Evolutionary conservation across 2,113 vertebrate species (phyloP), one percentile per base, ranked within the genome.

Genomic region (Leucopsar rothschildi): DNA sequence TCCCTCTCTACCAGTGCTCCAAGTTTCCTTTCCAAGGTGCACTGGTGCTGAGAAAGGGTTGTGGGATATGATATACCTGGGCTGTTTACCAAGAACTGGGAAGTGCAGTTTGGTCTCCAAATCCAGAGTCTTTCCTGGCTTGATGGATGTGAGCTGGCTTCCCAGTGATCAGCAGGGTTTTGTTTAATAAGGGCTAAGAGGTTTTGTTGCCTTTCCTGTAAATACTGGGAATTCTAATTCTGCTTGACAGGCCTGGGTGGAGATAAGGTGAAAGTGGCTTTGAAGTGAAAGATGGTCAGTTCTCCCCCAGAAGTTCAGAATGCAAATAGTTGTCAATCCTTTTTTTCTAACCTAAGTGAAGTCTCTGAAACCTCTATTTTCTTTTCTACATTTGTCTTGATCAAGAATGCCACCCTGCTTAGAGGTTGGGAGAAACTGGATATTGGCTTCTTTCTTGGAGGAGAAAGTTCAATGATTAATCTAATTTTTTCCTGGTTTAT

Each of bases 341-440:
- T 86, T 96, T 96, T 84, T 77, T 14, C 73, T 68, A 88, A 78
- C 50, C 55, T 60, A 42, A 94, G 79, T 75, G 85, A 91, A 78
- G 28, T 49, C 81, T 89, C 75, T 56, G 82, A 87, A 96, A 79
- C 82, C 72, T 77, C 95, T 95, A 69, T 97, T 97, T 97, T 88
- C 82, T 95, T 93, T 95, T 93, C 85, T 94, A 79, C 69, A 45
- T 82, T 96, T 93, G 35, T 93, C 96, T 97, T 97, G 96, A 97
- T 98, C 97, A 97, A 96, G 93, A 91, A 93, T 96, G 76, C 86
- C 92, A 93, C 71, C 72, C 63, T 93, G 78, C 92, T 97, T 83
- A 93, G 72, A 95, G 37, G 37, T 15, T 82, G 94, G 83, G 86
- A 97, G 83, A 95, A 95, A 90, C 45, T 63, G 61, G 68, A 53